Percentiles rank a stretch among this genome's conserved stretches.
These are phyloP conservation scores for Troides aeacus DNA, from an alignment of 2,888 invertebrate species.

Conservation along the genomic window DNA sequence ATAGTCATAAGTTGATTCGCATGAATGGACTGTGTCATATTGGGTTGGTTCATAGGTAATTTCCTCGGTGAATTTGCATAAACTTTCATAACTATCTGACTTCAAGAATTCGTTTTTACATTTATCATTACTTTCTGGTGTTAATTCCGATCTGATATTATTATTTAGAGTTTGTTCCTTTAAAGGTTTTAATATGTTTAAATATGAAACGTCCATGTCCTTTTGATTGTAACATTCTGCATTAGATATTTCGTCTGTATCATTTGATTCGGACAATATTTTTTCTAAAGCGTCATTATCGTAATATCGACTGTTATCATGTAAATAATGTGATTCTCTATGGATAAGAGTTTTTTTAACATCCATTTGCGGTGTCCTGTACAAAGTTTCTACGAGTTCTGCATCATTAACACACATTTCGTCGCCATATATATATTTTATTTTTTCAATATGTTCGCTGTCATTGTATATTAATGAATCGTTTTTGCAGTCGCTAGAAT, in stretches of 20 bases:
- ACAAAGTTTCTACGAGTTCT: slow-evolving; percentile 60
- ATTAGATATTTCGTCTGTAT: slow-evolving; percentile 28
- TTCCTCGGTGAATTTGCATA: slow-evolving; percentile 11
- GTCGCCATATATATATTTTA: slow-evolving; percentile 59
- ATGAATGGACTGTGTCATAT: slow-evolving; percentile 47
- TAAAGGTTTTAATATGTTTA: slow-evolving; percentile 20
- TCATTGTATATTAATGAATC: slow-evolving; percentile 39
- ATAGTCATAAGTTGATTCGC: slow-evolving; percentile 54
- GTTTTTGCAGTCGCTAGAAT: slow-evolving; percentile 37
- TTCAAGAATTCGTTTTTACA: slow-evolving; percentile 33
- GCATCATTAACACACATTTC: slow-evolving; percentile 57
- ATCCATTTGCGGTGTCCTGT: slow-evolving; percentile 64
- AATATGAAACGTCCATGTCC: background rate
- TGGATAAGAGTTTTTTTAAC: slow-evolving; percentile 57
- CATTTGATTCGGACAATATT: slow-evolving; percentile 47
- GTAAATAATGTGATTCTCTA: slow-evolving; percentile 40
- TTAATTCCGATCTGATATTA: slow-evolving; percentile 36
- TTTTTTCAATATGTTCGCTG: slow-evolving; percentile 50
- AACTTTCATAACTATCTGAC: slow-evolving; percentile 36
- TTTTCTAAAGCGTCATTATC: slow-evolving; percentile 51
- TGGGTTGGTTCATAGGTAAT: slow-evolving; percentile 32
- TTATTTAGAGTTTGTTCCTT: slow-evolving; percentile 44
- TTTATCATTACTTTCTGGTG: slow-evolving; percentile 28
- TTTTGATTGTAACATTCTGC: slow-evolving; percentile 32
- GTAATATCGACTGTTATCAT: slow-evolving; percentile 37